Base-by-base conservation (phyloP, 2,888 invertebrate species). In the Myathropa florea region DNA sequence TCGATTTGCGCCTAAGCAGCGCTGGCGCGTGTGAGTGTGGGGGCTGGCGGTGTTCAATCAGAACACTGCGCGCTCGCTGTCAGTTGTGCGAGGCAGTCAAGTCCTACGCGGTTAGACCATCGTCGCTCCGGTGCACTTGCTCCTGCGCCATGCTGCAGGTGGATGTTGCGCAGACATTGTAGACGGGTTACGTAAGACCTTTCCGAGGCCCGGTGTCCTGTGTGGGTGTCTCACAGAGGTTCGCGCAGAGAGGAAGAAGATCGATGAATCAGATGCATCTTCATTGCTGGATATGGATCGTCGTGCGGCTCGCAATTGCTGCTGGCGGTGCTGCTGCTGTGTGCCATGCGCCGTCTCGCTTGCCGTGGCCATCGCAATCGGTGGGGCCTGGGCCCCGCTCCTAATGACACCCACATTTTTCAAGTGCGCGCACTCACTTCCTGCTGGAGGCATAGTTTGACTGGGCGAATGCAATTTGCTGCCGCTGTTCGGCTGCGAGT, bases 231-330 rank as follows among this genome's bases (percentile, higher is more conserved):
- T 63, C 33, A 71, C 36, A 55, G 39, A 21, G 14, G 70, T 14
- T 12, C 18, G 70, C 39, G 33, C 39, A n/a, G 61, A 28, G 55
- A 60, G 59, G 26, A 53, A 53, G 70, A 36, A 59, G 63, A 85
- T 81, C 72, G 64, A 73, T 81, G 81, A 77, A 81, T 85, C 30
- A 77, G 81, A 78, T 77, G 85, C 85, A 77, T 81, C 81, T 85
- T 85, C 73, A 85, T 77, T 81, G 85, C 64, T 46, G 21, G 80
- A 68, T 84, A 61, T 80, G 67, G 80, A 84, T 84, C 71, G 71
- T 65, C 57, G 63, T 68, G 64, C 53, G 33, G 68, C 21, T 21
- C 30, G 53, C 53, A 39, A 33, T 67, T 21, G 61, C 28, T 65
- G n/a, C 18, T 24, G 39, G 12, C 55, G 21, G 12, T 36, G n/a